Evolutionary conservation across 2,888 invertebrate species (phyloP).

Genomic region (Acleris cristana): DNA sequence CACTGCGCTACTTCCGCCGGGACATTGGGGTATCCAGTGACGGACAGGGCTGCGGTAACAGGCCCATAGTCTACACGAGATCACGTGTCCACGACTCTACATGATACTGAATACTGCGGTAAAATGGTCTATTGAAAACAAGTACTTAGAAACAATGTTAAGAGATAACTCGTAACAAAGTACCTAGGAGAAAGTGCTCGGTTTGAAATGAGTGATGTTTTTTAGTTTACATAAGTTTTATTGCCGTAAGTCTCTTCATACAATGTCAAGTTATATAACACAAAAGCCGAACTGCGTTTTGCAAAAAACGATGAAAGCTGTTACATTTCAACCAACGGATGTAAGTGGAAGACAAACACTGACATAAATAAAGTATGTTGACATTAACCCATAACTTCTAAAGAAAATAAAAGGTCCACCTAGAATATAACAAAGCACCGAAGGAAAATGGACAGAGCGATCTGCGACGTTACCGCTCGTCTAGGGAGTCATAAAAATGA

Average conservation of each 20-base stretch:
- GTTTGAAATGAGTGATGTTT: too few species aligned
- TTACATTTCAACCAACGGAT: neutral
- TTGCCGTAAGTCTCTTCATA: too few species aligned
- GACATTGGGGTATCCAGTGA: conserved; percentile 24
- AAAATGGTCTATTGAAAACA: too few species aligned
- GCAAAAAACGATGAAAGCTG: neutral
- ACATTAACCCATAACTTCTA: conserved; percentile 8
- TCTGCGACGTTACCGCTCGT: conserved; percentile 57
- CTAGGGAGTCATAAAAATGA: conserved; percentile 71
- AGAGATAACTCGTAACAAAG: too few species aligned
- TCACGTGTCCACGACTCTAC: neutral
- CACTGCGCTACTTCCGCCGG: conserved; percentile 62
- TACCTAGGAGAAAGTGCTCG: too few species aligned
- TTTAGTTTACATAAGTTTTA: too few species aligned
- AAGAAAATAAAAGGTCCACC: conserved; percentile 19
- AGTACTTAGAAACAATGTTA: too few species aligned
- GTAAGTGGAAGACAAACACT: neutral
- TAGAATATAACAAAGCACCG: conserved; percentile 34
- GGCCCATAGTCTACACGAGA: conserved; percentile 13
- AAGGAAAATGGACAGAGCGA: conserved; percentile 59
- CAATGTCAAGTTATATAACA: too few species aligned
- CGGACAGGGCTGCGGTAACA: conserved; percentile 18
- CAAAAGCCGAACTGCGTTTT: too few species aligned
- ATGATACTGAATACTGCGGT: neutral
- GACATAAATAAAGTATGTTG: neutral